phyloP scores from a whole-genome alignment of 2,113 vertebrate species.

The Dinomys branickii region DNA sequence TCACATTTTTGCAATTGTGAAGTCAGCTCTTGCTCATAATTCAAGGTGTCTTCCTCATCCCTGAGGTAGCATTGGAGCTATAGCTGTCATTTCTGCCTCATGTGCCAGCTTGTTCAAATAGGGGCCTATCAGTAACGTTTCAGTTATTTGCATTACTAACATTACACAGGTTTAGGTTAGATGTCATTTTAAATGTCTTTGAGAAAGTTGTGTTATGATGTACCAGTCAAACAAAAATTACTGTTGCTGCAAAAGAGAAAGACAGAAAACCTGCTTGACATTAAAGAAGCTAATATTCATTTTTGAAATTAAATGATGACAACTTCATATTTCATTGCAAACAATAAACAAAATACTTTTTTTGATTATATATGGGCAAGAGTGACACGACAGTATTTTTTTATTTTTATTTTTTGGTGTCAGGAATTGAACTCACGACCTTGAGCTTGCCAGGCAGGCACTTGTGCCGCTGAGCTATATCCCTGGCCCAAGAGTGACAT shows the following conservation, averaged over 20 bases:
- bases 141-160: background rate
- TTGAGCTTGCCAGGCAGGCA: too few species aligned
- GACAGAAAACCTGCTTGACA: background rate
- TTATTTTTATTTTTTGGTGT: too few species aligned
- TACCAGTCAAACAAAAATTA: background rate
- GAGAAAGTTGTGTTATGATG: background rate
- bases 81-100: background rate
- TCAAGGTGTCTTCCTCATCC: background rate
- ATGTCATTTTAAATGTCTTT: background rate
- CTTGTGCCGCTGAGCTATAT: too few species aligned
- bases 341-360: background rate
- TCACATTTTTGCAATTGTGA: background rate
- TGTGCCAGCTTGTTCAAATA: background rate
- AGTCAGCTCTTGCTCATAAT: background rate
- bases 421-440: too few species aligned
- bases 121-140: background rate
- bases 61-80: background rate
- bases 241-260: background rate
- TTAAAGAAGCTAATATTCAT: background rate
- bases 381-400: too few species aligned
- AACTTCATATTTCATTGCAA: slow-evolving; percentile 24
- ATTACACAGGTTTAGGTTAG: background rate
- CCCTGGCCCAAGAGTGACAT: background rate
- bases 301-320: background rate
- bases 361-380: background rate